Base-by-base conservation (phyloP, 37 sponge, comb jelly and placozoan genomes). In the Petrosia ficiformis region DNA sequence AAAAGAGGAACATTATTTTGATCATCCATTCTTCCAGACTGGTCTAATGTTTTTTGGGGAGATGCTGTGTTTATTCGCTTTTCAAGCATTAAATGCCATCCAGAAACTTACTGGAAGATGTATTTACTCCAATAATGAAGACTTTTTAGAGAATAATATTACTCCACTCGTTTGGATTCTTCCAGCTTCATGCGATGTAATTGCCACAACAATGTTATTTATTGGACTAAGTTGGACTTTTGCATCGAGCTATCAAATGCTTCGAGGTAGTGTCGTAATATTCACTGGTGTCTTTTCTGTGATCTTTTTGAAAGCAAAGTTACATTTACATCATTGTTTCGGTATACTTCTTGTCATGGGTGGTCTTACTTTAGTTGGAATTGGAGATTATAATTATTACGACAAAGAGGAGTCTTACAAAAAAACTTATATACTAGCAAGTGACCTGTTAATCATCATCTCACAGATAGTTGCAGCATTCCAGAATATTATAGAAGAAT, bases 201-300 rank as follows among this genome's bases (percentile, higher is more conserved):
- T 60, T 21, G 95, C 66, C 28, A 96, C 98, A 29, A 86, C 90
- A 22, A 82, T 84, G 39, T 83, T 97, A 84, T 93, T 89, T 76
- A 76, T 97, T 1, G 98, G 91, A 21, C 93, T 97, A 32, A 91
- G 82, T 34, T 86, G 94, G 75, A 97, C 98, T 33, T 94, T 79
- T 67, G 95, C 98, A 0, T 70, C 87, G 40, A 95, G 97, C 69
- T 95, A 87, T 73, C 98, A 97, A 40, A 94, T 97, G 93, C 65
- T 97, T 44, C 66, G 93, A 37, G 95, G 93, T 2, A 87, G 89
- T 59, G 98, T 97, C 33, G 94, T 97, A 58, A 92, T 97, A 39
- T 97, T 97, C 79, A 95, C 98, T 1, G 95, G 93, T 0, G 78
- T 97, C 24, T 72, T 97, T 24, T 95, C 98, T 24, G 84, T 92